Percentiles rank a stretch among this genome's conserved stretches.
These are phyloP conservation scores for Spheniscus humboldti DNA, from an alignment of 2,797 vertebrate species.

Conservation along the genomic window DNA sequence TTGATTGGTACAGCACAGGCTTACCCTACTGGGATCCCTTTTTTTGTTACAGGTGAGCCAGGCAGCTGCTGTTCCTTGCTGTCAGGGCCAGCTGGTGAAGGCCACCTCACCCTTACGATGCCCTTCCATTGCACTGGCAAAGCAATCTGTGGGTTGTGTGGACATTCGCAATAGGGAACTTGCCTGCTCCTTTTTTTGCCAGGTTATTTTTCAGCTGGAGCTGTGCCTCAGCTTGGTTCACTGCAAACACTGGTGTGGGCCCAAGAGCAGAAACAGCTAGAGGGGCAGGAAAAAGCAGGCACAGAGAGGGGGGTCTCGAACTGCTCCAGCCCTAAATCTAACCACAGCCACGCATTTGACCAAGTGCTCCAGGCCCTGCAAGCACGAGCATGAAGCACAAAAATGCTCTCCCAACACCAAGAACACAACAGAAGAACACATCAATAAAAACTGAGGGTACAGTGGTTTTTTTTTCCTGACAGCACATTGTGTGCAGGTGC, in stretches of 20 bases:
- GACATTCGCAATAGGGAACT: not conserved
- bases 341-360: not conserved
- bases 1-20: not conserved
- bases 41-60: not conserved
- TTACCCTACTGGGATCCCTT: not conserved
- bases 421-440: not conserved
- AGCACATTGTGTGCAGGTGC: not conserved
- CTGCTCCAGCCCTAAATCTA: not conserved
- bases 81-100: not conserved
- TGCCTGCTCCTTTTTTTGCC: not conserved
- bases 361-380: not conserved
- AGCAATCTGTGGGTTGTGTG: not conserved
- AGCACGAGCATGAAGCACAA: accelerated
- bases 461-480: accelerated
- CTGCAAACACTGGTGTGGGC: not conserved
- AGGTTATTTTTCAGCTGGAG: not conserved
- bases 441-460: not conserved
- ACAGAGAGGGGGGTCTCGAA: not conserved
- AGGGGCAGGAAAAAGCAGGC: not conserved
- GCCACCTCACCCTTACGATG: too few species aligned
- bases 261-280: not conserved
- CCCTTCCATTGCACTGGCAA: not conserved
- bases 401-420: not conserved
- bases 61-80: not conserved
- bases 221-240: not conserved